These are phyloP conservation scores for Phoxinus dragarum DNA, from an alignment of 2,797 vertebrate genomes.

Conservation along the genomic window DNA sequence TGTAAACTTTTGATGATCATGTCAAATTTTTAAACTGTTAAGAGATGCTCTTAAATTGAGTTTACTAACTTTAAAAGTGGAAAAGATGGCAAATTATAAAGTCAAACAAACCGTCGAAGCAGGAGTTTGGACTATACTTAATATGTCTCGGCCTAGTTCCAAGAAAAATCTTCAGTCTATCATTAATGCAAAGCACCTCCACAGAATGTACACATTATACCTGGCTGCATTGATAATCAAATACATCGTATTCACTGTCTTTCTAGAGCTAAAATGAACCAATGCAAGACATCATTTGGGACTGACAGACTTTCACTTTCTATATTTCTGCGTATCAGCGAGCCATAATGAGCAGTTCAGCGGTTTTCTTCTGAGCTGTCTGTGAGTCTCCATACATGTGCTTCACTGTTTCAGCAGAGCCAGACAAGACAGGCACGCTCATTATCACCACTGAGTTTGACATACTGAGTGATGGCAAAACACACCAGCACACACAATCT, in stretches of 20 bases:
- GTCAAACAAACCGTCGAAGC: background rate
- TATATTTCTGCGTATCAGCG: background rate
- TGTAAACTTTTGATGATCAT: background rate
- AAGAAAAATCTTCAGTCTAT: background rate
- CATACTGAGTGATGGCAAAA: conserved; percentile 15
- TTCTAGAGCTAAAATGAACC: background rate
- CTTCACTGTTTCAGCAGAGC: conserved; percentile 62
- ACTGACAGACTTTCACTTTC: background rate
- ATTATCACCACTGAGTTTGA: conserved; percentile 41
- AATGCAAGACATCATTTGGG: background rate
- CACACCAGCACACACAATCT: conserved; percentile 45
- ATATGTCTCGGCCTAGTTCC: background rate
- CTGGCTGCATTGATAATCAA: background rate
- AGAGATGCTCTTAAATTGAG: background rate
- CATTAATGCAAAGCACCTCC: background rate
- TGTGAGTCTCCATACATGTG: conserved; percentile 44
- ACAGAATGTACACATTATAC: background rate
- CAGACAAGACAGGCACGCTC: conserved; percentile 58
- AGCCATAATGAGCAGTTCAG: conserved; percentile 18
- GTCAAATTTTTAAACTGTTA: background rate
- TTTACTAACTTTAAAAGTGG: background rate
- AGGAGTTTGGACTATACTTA: background rate
- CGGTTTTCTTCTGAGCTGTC: conserved; percentile 21
- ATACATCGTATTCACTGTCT: background rate
- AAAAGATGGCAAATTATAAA: background rate